Evolutionary conservation across 1,140 invertebrate species (phyloP).

Genomic region (Leptonema lineaticorne): DNA sequence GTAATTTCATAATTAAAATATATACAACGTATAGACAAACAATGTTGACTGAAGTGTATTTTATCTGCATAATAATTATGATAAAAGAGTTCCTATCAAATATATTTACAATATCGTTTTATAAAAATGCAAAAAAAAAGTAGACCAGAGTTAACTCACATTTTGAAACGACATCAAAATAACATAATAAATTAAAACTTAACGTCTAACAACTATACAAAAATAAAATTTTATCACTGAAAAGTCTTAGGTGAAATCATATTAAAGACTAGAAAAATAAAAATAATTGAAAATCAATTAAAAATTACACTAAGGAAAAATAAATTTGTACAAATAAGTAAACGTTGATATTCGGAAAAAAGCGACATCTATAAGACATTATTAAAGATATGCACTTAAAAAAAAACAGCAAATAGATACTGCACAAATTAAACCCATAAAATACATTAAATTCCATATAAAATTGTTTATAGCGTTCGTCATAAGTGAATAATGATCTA

Average conservation of each 20-base stretch:
- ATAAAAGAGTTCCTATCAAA: too few relatives aligned
- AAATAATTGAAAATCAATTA: not conserved
- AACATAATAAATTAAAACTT: not conserved
- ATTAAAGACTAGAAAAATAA: not conserved
- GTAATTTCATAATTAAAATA: too few relatives aligned
- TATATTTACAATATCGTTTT: not conserved
- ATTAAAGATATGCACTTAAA: too few relatives aligned
- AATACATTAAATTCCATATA: too few relatives aligned
- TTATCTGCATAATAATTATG: not conserved
- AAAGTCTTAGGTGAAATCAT: conserved; percentile 2
- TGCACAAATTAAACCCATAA: too few relatives aligned
- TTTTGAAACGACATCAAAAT: not conserved
- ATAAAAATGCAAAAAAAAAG: not conserved
- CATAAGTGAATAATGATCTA: too few relatives aligned
- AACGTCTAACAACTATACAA: conserved; percentile 3
- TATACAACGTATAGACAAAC: not conserved
- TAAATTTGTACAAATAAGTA: not conserved
- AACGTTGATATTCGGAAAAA: not conserved
- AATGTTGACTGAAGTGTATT: too few relatives aligned
- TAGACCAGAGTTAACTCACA: not conserved
- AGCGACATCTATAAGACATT: too few relatives aligned
- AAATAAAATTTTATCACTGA: not conserved
- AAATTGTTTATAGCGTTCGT: too few relatives aligned
- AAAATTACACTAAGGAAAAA: not conserved
- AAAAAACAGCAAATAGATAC: too few relatives aligned